phyloP scores from a whole-genome alignment of 2,797 vertebrate species.

The Chelon labrosus region DNA sequence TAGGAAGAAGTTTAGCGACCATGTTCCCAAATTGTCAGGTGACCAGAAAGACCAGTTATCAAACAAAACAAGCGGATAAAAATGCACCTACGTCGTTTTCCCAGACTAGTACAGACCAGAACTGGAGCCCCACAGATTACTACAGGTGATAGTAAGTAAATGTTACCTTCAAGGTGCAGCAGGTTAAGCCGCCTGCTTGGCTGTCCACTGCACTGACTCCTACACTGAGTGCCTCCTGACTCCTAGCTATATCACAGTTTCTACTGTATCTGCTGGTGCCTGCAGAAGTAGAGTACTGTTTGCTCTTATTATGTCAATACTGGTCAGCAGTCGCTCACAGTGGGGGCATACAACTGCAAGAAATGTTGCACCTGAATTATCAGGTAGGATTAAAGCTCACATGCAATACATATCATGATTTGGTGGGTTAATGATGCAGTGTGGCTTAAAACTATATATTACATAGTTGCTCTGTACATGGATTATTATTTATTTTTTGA shows the following conservation, averaged over 20 bases:
- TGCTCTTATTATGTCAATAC: not conserved
- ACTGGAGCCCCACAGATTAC: not conserved
- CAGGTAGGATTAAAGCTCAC: too few species aligned
- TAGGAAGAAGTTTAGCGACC: not conserved
- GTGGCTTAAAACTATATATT: too few species aligned
- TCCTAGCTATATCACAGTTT: not conserved
- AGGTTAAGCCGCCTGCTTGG: not conserved
- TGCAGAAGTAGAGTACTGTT: not conserved
- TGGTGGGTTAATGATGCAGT: too few species aligned
- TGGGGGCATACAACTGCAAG: not conserved
- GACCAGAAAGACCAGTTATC: not conserved
- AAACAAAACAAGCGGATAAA: not conserved
- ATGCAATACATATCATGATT: too few species aligned
- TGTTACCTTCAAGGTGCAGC: not conserved
- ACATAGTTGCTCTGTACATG: too few species aligned
- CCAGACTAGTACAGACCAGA: not conserved
- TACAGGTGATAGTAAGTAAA: not conserved
- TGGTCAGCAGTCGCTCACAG: not conserved
- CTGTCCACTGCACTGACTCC: not conserved
- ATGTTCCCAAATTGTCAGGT: constrained; percentile 1
- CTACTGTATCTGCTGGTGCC: not conserved
- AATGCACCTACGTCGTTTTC: not conserved
- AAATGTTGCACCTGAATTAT: too few species aligned
- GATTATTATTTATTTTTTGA: too few species aligned
- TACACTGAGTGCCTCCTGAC: not conserved